Percentiles rank a stretch among this genome's conserved stretches.
These are phyloP conservation scores for Drosophila insularis DNA, from an alignment of 1,140 invertebrate genomes.

Conservation along the genomic window DNA sequence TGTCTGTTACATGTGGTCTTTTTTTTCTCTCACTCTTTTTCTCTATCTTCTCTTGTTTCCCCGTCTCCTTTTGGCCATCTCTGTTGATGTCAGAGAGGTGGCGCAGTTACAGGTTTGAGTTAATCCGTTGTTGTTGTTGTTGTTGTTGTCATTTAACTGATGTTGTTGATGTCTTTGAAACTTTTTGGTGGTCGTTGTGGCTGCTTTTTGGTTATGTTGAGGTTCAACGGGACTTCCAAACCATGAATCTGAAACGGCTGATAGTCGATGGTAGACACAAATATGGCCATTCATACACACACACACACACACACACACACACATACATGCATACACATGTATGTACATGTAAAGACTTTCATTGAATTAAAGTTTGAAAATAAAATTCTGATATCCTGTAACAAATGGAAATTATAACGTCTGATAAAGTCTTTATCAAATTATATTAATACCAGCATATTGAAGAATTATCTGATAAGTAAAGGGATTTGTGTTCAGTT, in stretches of 20 bases:
- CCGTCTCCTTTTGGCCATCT: neutral
- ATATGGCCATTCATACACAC: neutral
- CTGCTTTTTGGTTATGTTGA: slow-evolving; percentile 47
- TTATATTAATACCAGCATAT: no score
- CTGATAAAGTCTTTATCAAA: no score
- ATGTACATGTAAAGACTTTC: neutral
- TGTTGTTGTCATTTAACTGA: slow-evolving; percentile 43
- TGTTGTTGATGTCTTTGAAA: slow-evolving; percentile 70
- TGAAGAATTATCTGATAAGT: no score
- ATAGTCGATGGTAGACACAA: slow-evolving; percentile 8
- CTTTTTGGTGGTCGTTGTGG: slow-evolving; percentile 66
- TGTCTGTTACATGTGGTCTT: slow-evolving; percentile 71
- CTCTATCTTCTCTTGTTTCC: neutral
- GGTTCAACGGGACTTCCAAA: slow-evolving; percentile 25
- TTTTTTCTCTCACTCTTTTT: neutral
- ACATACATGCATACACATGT: neutral
- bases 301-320: neutral
- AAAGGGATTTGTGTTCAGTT: no score
- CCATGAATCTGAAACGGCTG: neutral
- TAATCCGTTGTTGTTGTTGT: slow-evolving; percentile 68
- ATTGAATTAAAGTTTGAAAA: slow-evolving; percentile 27
- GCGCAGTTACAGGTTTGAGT: slow-evolving; percentile 70
- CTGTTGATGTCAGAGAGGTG: slow-evolving; percentile 53
- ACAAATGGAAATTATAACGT: neutral
- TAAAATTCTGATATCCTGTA: neutral